Conservation (phyloP, 2,113 vertebrate genomes). For the Athene cunicularia region DNA sequence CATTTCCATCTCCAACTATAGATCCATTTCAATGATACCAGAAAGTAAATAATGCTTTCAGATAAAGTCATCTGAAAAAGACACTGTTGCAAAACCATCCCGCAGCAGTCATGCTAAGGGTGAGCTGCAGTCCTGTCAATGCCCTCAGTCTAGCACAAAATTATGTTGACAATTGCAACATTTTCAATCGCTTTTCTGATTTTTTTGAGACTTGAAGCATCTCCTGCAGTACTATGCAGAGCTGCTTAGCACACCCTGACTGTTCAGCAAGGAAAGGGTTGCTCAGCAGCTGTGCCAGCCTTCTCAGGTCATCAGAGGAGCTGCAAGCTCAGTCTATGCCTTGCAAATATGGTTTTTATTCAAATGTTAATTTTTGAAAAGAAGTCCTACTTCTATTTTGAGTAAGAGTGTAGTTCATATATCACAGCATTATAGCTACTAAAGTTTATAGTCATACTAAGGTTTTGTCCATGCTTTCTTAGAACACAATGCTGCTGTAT, state of each 20-base stretch:
- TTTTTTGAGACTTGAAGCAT: not conserved
- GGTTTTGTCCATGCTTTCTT: not conserved
- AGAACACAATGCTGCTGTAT: not conserved
- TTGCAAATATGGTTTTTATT: fast-evolving
- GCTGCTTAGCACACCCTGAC: not conserved
- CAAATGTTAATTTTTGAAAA: not conserved
- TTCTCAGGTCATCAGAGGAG: not conserved
- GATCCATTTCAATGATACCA: not conserved
- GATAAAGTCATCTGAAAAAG: not conserved
- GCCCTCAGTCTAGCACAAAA: not conserved
- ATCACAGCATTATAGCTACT: not conserved
- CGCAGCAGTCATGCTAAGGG: not conserved
- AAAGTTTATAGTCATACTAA: not conserved
- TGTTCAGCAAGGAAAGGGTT: not conserved
- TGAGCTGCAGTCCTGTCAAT: not conserved
- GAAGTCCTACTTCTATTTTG: not conserved
- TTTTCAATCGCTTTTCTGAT: not conserved
- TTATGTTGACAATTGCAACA: not conserved
- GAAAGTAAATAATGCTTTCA: not conserved
- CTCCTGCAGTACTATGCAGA: not conserved
- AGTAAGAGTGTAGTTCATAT: not conserved
- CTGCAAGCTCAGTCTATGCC: no score
- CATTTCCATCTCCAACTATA: not conserved
- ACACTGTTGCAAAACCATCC: not conserved
- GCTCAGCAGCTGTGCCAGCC: not conserved